Base-by-base conservation (phyloP, 1,140 invertebrate genomes). In the Trichomalopsis sarcophagae region DNA sequence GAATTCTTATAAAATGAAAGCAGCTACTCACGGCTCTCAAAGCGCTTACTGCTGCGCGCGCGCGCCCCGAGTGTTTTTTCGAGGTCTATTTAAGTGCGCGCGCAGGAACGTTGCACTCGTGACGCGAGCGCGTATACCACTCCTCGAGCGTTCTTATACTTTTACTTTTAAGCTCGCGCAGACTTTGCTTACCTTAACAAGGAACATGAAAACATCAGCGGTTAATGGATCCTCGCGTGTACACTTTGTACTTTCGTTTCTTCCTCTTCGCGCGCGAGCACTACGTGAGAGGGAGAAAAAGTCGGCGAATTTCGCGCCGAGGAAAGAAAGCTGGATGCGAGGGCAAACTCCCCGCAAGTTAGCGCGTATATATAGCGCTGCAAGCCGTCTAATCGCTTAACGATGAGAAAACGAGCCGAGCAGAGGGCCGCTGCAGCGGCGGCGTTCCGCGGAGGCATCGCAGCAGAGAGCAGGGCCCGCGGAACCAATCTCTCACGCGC, bases 361-460 rank as follows among this genome's bases (percentile, higher is more conserved):
- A 7, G 66, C 27, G 27, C 23, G 23, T 33, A 71, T 11, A 11
- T 30, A 23, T 23, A 62, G 47, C 9, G 1, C 1, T 14, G 40
- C 47, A 7, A 13, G 17, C 68, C 80, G 80, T 55, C 80, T 81
- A 81, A 89, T 89, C 88, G 88, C 84, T 90, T 90, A 90, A 90
- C 88, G 89, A 90, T 90, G 89, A 89, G 89, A 89, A 90, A 89
- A 90, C 88, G 88, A 88, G 89, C 82, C 23, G 33, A 36, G 33
- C 5, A 36, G 33, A 36, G 33, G 33, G 33, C 33, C 0, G 33
- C 33, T 4, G 33, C 33, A 83, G 79, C 69, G n/a, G 82, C 75
- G 82, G 86, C 68, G 17, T 9, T 21, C 50, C 17, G 50, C 17
- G 4, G 13, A 55, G 50, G 83, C 84, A 44, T 11, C 5, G 40